Base-by-base conservation (phyloP, 2,797 vertebrate genomes). In the Chaenodraco wilsoni region DNA sequence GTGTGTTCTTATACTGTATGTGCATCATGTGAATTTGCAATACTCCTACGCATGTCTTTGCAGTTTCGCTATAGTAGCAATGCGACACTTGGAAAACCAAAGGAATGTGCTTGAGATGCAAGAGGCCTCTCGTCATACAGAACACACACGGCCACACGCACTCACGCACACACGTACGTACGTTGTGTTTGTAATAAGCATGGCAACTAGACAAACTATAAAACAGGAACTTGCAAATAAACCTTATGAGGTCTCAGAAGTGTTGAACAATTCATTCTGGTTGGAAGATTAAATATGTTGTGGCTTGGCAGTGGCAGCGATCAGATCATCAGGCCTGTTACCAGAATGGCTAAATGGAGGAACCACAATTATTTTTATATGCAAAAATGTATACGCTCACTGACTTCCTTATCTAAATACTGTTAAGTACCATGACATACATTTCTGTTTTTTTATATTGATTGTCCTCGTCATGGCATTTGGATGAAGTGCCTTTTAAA, bases 81-180 rank as follows among this genome's bases (percentile, higher is more conserved):
- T 74, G 83, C 49, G 44, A 82, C 87, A 84, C 66, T 60, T 88
- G 67, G 81, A 86, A 90, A 91, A 88, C 91, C 85, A 90, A 62
- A 84, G 69, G 64, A 82, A 70, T 81, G 73, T 86, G 63, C 84
- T 89, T 83, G 74, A 82, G 74, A 88, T 87, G 82, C 86, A 86
- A 81, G 74, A 84, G 65, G 67, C 60, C 58, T 37, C 68, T 76
- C 23, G 9, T 69, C 51, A 64, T 52, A 64, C 14, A 65, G 9
- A 71, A 31, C 52, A 61, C 57, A 37, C 73, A 67, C 69, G 45
- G 33, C 52, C 60, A 67, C 37, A 43, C 67, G 23, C 67, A 37
- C 33, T 10, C 70, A 27, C 27, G 0, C 27, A 45, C 48, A 45
- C 48, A 63, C 21, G 21, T 21, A 21, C 21, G 21, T 21, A 21